A percentile compares a stretch with the other conserved stretches of the same genome.
Evolutionary conservation across 2,888 invertebrate genomes (phyloP).

Genomic region (Troilus luridus): DNA sequence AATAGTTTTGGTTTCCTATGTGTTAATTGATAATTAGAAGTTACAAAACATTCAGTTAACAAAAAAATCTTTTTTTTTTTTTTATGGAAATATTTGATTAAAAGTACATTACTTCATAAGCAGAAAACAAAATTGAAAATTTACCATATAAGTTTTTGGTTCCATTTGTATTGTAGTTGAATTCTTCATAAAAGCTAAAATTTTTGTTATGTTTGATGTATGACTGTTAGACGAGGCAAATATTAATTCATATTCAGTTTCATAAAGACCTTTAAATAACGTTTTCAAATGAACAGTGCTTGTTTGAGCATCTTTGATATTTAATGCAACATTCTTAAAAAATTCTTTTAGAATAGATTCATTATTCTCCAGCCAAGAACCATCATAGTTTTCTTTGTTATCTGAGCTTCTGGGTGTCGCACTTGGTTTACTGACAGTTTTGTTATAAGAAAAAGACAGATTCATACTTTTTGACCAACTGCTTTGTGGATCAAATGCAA

Average conservation of each 20-base stretch:
- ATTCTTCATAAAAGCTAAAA: constrained; percentile 70
- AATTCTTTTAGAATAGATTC: not conserved
- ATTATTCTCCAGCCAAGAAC: not conserved
- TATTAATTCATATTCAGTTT: constrained; percentile 72
- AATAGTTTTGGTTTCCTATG: too few relatives aligned
- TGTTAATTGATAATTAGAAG: too few relatives aligned
- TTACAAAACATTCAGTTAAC: not conserved
- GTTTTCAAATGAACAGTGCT: constrained; percentile 72
- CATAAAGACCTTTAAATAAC: constrained; percentile 73
- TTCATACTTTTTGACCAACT: constrained; percentile 71
- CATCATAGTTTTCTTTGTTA: constrained; percentile 53
- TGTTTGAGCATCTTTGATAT: constrained; percentile 67
- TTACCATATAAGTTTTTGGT: constrained; percentile 6
- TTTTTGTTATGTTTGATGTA: constrained; percentile 74
- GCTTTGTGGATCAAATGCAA: constrained; percentile 71
- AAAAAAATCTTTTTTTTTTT: not conserved
- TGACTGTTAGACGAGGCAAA: constrained; percentile 73
- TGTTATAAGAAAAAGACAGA: constrained; percentile 68
- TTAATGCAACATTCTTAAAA: not conserved
- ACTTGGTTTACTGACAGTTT: not conserved
- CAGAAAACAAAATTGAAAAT: not conserved
- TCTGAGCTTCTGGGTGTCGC: not conserved
- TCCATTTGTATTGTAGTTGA: not conserved
- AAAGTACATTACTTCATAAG: not conserved
- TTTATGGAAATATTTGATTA: not conserved